Conservation (phyloP, 2,888 invertebrate genomes). For the Limnephilus auricula region DNA sequence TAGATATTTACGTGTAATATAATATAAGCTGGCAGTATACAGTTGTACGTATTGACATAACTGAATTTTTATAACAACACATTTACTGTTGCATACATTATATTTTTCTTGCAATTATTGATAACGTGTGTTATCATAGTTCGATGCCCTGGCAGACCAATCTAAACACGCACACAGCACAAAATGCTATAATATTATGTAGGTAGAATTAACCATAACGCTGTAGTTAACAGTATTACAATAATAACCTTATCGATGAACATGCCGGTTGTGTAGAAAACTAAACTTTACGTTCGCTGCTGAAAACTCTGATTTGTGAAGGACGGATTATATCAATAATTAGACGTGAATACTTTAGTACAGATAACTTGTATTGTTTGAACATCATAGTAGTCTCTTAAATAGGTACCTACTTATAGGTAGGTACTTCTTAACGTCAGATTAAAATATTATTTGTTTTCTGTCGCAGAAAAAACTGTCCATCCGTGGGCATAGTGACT, state of each 20-base stretch:
- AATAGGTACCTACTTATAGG: too few relatives aligned
- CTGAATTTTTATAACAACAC: not conserved
- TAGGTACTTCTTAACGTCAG: too few relatives aligned
- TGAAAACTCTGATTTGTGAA: not conserved
- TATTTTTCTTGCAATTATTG: conserved; percentile 49
- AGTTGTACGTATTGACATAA: not conserved
- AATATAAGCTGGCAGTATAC: not conserved
- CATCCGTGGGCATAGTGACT: not conserved
- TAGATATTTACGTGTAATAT: not conserved
- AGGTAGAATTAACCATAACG: not conserved
- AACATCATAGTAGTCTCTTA: not conserved
- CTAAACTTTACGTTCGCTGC: not conserved
- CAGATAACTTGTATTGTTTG: too few relatives aligned
- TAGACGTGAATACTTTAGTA: too few relatives aligned
- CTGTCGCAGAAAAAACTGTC: too few relatives aligned
- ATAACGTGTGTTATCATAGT: conserved; percentile 51
- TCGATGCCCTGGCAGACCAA: conserved; percentile 28
- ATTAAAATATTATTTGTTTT: not conserved
- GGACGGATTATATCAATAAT: not conserved
- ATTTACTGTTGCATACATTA: not conserved
- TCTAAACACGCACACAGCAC: not conserved
- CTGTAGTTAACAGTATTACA: not conserved
- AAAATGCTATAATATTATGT: not conserved
- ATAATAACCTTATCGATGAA: not conserved
- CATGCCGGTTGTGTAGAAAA: not conserved